Conservation (phyloP, 2,888 invertebrate species). For the Zootermopsis nevadensis region DNA sequence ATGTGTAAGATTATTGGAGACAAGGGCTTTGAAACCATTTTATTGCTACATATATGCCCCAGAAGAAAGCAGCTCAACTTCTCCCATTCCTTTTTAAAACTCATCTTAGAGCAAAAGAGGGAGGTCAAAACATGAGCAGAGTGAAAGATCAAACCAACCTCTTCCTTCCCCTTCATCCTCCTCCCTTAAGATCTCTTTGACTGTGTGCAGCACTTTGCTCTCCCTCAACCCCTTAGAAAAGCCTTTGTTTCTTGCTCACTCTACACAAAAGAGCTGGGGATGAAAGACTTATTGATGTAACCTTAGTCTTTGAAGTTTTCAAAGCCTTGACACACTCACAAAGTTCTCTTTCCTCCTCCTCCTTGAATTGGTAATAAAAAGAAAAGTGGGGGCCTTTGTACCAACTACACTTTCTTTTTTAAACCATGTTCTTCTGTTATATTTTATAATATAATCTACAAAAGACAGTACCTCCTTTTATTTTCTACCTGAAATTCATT, state of each 20-base stretch:
- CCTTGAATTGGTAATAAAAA: conserved; percentile 53
- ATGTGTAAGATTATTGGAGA: conserved; percentile 43
- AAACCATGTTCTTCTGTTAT: conserved; percentile 42
- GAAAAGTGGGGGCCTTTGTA: conserved; percentile 50
- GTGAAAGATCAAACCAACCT: conserved; percentile 49
- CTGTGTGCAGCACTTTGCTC: conserved; percentile 49
- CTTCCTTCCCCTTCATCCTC: conserved; percentile 40
- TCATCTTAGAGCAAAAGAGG: conserved; percentile 46
- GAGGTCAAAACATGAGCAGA: conserved; percentile 48
- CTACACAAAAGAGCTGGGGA: conserved; percentile 52
- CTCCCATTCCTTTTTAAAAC: conserved; percentile 41
- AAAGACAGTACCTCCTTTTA: conserved; percentile 45
- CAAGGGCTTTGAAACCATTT: conserved; percentile 44
- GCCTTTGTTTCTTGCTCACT: conserved; percentile 53
- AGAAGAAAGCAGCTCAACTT: conserved; percentile 43
- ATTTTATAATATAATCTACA: conserved; percentile 49
- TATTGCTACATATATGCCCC: conserved; percentile 45
- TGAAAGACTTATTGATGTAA: conserved; percentile 53
- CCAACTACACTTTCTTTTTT: conserved; percentile 45
- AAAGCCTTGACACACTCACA: conserved; percentile 53
- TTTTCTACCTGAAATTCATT: conserved; percentile 49
- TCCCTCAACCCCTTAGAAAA: conserved; percentile 45
- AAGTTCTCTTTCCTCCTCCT: conserved; percentile 47
- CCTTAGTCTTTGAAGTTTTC: conserved; percentile 54
- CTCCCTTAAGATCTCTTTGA: conserved; percentile 50